Base-by-base conservation (phyloP, 2,113 vertebrate species). In the Hepsetus odoe region DNA sequence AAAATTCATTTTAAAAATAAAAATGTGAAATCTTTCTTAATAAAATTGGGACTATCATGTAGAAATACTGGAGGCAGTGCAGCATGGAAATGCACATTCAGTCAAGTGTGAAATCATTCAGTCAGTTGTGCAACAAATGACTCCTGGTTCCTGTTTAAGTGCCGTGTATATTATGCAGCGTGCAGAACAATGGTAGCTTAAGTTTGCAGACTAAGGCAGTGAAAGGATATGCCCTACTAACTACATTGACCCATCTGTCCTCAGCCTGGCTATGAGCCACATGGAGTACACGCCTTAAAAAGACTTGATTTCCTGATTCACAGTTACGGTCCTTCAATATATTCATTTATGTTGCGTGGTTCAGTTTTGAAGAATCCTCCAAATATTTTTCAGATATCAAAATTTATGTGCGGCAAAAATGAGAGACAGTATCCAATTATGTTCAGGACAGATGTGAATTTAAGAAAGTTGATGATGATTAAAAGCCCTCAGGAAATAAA, bases 271-370 rank as follows among this genome's bases (percentile, higher is more conserved):
- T 85, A 88, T 35, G 86, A 86, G 87, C 85, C 85, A 80, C 80
- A 89, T 92, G 89, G 86, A 91, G 79, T 89, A 90, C 89, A 83
- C 67, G 7, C 87, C 42, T 87, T 89, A 83, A 80, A 80, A 65
- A 79, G 92, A 90, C 89, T 91, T 87, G 88, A 89, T 91, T 93
- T 91, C 88, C 91, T 86, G 91, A 91, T 90, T 89, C 87, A 85
- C 88, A 89, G 89, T 69, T 44, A 78, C 62, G 46, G 22, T 32
- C 44, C 49, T 38, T 61, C 80, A 32, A 30, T 72, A 72, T 61
- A 77, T 14, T 67, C 32, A 2, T 11, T 72, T 13, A 55, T 26
- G 20, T 13, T 22, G 24, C n/a, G 49, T 61, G 65, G 58, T 59
- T 26, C 44, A 46, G 44, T 46, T 16, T 16, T 16, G 46, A 49